phyloP scores from a whole-genome alignment of 2,113 vertebrate genomes.

The Ahaetulla prasina region DNA sequence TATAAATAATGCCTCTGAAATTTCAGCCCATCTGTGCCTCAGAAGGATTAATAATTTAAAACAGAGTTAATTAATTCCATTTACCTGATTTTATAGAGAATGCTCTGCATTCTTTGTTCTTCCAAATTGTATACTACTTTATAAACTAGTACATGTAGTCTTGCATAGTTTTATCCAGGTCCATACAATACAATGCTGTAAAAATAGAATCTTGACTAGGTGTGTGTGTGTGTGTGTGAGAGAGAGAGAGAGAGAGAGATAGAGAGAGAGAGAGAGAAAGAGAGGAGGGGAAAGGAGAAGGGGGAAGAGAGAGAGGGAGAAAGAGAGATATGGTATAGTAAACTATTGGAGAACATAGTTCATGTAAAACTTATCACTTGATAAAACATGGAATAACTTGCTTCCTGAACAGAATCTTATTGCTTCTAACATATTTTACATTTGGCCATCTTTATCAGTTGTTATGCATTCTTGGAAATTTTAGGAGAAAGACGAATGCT shows the following conservation, averaged over 20 bases:
- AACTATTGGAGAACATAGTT: not conserved
- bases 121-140: not conserved
- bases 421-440: not conserved
- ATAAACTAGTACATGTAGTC: not conserved
- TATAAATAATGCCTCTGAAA: conserved; percentile 46
- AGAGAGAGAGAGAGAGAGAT: no score
- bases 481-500: not conserved
- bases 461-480: not conserved
- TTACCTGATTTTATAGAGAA: not conserved
- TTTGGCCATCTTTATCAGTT: not conserved
- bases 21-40: conserved; percentile 27
- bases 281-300: no score
- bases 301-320: no score
- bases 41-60: conserved; percentile 44
- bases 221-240: not conserved
- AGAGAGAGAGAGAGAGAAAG: no score
- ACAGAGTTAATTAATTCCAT: conserved; percentile 10
- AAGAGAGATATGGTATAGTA: not conserved
- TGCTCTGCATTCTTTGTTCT: not conserved
- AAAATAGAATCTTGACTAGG: not conserved
- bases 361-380: not conserved
- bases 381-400: not conserved
- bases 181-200: not conserved
- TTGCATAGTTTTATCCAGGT: not conserved
- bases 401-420: not conserved